phyloP scores from a whole-genome alignment of 2,113 vertebrate species.

The Nyctereutes procyonoides region DNA sequence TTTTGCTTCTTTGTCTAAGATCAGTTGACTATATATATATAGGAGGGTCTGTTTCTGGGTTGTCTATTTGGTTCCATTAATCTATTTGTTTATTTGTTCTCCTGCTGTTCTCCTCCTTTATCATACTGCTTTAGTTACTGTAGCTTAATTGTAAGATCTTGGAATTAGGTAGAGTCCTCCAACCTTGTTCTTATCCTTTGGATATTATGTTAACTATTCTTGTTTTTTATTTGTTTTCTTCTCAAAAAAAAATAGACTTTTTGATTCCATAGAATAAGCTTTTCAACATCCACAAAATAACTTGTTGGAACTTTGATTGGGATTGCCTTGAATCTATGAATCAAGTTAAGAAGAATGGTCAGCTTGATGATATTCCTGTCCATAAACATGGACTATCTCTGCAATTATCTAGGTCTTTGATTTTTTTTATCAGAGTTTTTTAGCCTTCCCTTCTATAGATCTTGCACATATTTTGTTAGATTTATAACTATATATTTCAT shows the following conservation, averaged over 20 bases:
- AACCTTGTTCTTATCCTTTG: not conserved
- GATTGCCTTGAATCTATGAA: not conserved
- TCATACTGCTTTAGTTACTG: not conserved
- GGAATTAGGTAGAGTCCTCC: not conserved
- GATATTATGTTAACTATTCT: not conserved
- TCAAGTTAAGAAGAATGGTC: not conserved
- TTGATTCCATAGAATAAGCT: not conserved
- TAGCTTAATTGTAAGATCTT: not conserved
- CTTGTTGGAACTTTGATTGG: not conserved
- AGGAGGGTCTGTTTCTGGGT: not conserved
- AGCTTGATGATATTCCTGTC: not conserved
- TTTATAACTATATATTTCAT: not conserved
- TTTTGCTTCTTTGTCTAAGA: not conserved
- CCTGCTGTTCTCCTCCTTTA: too few species aligned
- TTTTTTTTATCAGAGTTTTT: not conserved
- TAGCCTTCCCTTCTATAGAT: not conserved
- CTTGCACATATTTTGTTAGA: not conserved
- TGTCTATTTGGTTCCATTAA: not conserved
- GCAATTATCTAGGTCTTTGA: not conserved
- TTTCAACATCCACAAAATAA: not conserved
- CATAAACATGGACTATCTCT: not conserved
- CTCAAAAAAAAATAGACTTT: not conserved
- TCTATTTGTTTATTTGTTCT: not conserved
- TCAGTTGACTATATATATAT: not conserved
- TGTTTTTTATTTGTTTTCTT: not conserved